A percentile compares a stretch with the other conserved stretches of the same genome.
These are phyloP conservation scores for Atta colombica DNA, from an alignment of 1,140 invertebrate genomes.

Conservation along the genomic window DNA sequence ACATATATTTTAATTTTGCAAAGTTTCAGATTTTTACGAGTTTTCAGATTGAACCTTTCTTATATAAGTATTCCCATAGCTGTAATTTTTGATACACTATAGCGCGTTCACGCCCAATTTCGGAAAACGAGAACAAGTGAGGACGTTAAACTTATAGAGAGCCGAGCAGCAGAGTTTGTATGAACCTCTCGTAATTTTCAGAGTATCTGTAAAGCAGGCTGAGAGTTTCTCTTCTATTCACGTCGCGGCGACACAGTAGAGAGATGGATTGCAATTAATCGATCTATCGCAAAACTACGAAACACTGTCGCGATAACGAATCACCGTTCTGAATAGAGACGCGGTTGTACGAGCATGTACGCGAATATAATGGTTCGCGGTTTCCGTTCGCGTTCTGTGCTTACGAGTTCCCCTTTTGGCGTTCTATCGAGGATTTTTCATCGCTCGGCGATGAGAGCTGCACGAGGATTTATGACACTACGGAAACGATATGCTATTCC, in stretches of 20 bases:
- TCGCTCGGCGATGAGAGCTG: constrained; percentile 47
- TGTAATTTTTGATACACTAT: neutral
- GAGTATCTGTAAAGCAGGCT: constrained; percentile 48
- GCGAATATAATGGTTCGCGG: constrained; percentile 47
- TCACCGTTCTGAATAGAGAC: constrained; percentile 69
- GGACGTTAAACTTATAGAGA: constrained; percentile 23
- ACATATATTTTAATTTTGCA: neutral
- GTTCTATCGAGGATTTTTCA: constrained; percentile 51
- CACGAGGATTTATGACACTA: constrained; percentile 47
- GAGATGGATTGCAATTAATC: constrained; percentile 79
- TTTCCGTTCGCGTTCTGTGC: constrained; percentile 47
- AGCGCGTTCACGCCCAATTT: constrained; percentile 8
- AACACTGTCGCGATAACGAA: constrained; percentile 73
- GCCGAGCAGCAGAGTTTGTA: constrained; percentile 45
- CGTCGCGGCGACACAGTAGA: constrained; percentile 39
- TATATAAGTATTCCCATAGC: neutral
- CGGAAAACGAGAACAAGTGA: constrained; percentile 7
- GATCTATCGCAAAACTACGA: constrained; percentile 72
- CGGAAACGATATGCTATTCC: constrained; percentile 48
- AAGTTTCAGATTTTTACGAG: neutral
- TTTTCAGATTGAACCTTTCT: neutral
- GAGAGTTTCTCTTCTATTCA: constrained; percentile 65
- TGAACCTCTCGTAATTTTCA: constrained; percentile 68
- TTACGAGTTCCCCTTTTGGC: constrained; percentile 25
- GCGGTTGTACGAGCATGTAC: constrained; percentile 57